Evolutionary conservation across 1,140 invertebrate species (phyloP), one percentile per base, ranked within the genome.

Genomic region (Drosophila ogumai): DNA sequence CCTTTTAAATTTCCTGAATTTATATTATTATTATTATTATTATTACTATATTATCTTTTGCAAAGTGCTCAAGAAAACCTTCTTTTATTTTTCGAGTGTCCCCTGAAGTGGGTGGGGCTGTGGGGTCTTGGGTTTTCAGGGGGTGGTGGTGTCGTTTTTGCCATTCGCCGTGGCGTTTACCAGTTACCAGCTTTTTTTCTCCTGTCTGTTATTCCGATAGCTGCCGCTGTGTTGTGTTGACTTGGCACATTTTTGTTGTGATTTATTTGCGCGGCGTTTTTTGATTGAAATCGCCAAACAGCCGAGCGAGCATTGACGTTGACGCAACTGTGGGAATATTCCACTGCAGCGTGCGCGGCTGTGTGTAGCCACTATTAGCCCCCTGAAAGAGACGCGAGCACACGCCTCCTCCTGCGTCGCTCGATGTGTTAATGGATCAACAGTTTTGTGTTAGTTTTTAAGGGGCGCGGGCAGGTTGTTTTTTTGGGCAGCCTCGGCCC

Each of bases 291-390:
- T 86, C 66, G 32, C 67, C 65, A 67, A 69, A 58, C 74, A 43
- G 31, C 46, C 38, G 38, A 28, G 43, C 41, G 67, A 28, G 47
- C 60, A 63, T 54, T 72, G 50, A 55, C 68, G 67, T 82, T 82
- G 80, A 82, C 81, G 76, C 82, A 80, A 81, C 85, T 90, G 84
- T 88, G 84, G 84, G 84, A 88, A 88, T 88, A 88, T 88, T 88
- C 84, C 84, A 88, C 52, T 88, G 84, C 79, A 86, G 78, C 74
- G 64, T 64, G 56, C 64, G 58, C 66, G 68, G 60, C 60, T 44
- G 32, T 82, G 72, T 82, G 87, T 88, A 13, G 50, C 50, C 50
- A n/a, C 52, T 54, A 36, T 52, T 52, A 40, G 44, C 5, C 38
- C 32, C 10, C n/a, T 22, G 31, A 34, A 38, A 19, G 34, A 44